phyloP scores from a whole-genome alignment of 2,797 vertebrate species.

The Tokudaia tokunoshimensis region DNA sequence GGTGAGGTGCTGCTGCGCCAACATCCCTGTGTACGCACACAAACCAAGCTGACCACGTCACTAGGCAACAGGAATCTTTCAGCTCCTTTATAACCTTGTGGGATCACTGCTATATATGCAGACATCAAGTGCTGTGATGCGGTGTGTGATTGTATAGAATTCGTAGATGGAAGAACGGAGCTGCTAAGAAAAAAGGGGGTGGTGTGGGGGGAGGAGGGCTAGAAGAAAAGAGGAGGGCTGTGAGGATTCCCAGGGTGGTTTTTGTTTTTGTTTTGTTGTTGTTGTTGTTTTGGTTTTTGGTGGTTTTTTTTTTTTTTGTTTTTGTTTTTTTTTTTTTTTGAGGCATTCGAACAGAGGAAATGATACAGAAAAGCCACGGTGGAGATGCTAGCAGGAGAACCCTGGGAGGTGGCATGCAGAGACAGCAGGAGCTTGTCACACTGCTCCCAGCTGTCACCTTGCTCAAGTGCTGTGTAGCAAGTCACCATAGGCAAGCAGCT shows the following conservation, averaged over 20 bases:
- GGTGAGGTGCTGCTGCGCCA: not conserved
- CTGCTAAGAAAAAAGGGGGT: not conserved
- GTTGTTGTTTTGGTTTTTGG: no score
- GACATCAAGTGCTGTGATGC: not conserved
- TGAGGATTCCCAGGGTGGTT: not conserved
- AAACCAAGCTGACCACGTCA: not conserved
- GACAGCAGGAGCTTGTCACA: not conserved
- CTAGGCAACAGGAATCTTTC: constrained; percentile 13
- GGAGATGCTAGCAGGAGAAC: not conserved
- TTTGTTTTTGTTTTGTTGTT: not conserved
- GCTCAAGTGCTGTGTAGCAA: not conserved
- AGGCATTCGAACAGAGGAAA: constrained; percentile 32
- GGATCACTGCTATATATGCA: not conserved
- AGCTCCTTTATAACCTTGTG: not conserved
- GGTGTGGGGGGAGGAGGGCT: not conserved
- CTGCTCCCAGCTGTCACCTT: not conserved
- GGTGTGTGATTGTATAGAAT: not conserved
- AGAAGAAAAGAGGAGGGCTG: not conserved
- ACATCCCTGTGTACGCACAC: not conserved
- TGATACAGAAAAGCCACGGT: not conserved
- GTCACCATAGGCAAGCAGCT: not conserved
- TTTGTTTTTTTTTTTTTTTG: not conserved
- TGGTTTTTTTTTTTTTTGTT: no score
- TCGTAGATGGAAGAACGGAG: not conserved
- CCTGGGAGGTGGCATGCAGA: not conserved